Evolutionary conservation across 2,113 vertebrate species (phyloP).

Genomic region (Tragulus kanchil): DNA sequence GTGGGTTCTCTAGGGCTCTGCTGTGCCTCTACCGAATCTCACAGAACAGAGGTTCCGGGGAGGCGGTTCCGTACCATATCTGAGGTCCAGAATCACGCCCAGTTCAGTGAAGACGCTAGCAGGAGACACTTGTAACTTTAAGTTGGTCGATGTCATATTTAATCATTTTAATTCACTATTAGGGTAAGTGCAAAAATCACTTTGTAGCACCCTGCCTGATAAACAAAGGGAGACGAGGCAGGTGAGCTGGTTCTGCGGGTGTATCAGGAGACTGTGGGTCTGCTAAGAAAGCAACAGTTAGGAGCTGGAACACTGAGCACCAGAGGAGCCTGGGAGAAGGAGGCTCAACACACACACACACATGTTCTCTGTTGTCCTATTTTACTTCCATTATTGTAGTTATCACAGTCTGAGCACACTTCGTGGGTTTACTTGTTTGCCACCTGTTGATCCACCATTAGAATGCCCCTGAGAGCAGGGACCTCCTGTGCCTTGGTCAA

Average conservation of each 20-base stretch:
- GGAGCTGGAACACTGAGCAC: neutral
- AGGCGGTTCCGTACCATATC: neutral
- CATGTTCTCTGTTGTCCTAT: fast-evolving
- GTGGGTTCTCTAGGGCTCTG: neutral
- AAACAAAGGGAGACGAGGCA: neutral
- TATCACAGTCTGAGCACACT: neutral
- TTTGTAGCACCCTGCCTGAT: neutral
- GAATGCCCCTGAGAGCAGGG: neutral
- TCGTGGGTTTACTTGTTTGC: neutral
- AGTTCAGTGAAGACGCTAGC: neutral
- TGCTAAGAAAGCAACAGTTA: neutral
- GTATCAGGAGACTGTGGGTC: neutral
- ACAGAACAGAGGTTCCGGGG: no score
- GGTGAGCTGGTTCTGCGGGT: no score
- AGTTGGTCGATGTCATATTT: neutral
- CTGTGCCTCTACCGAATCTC: fast-evolving
- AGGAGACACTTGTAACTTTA: neutral
- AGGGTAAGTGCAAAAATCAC: neutral
- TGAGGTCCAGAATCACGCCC: fast-evolving
- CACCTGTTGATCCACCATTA: neutral
- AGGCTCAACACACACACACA: neutral
- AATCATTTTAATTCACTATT: neutral
- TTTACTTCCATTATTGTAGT: neutral
- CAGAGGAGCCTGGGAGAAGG: neutral
- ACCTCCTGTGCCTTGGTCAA: neutral